Evolutionary conservation across 2,113 vertebrate genomes (phyloP), one percentile per base, ranked within the genome.

Genomic region (Parus major): DNA sequence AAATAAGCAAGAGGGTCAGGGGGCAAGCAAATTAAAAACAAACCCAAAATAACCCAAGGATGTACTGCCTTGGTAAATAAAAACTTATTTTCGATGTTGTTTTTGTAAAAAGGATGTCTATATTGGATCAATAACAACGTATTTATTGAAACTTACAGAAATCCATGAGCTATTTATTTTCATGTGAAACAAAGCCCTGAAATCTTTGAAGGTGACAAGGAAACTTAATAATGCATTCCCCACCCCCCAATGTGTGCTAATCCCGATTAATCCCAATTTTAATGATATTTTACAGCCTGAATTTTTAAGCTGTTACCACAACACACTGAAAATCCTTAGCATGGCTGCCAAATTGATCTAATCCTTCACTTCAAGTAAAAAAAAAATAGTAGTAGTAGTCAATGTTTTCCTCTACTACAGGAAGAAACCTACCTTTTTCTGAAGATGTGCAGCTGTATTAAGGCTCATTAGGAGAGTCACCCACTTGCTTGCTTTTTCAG

Each of bases 1-100:
- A 95, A 96, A 95, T 76, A 94, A 95, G 93, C 79, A 69, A 82
- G 90, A 68, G 69, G 90, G 85, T 90, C 86, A 92, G 77, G 83
- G 89, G 93, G 93, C 89, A 94, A 90, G 47, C 36, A 95, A 95
- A 95, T 92, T 89, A 82, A 93, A 96, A 95, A 93, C 92, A 97
- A 95, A 78, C 85, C 64, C 71, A 88, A 96, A 97, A 96, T 97
- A 96, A 95, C 90, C 49, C 36, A 95, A 95, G 94, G 90, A 96
- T 87, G 64, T 92, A 75, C 56, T 86, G 44, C 69, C 87, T 86
- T 87, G 44, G 50, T 93, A 95, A 96, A 93, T 61, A 94, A 41
- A 77, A 90, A 76, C 63, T 89, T 92, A 27, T 57, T 91, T 87
- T 72, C 80, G 69, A 79, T 72, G 17, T 9, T 82, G 3, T 69